Base-by-base conservation (phyloP, 2,888 invertebrate species). In the Andrena hattorfiana region DNA sequence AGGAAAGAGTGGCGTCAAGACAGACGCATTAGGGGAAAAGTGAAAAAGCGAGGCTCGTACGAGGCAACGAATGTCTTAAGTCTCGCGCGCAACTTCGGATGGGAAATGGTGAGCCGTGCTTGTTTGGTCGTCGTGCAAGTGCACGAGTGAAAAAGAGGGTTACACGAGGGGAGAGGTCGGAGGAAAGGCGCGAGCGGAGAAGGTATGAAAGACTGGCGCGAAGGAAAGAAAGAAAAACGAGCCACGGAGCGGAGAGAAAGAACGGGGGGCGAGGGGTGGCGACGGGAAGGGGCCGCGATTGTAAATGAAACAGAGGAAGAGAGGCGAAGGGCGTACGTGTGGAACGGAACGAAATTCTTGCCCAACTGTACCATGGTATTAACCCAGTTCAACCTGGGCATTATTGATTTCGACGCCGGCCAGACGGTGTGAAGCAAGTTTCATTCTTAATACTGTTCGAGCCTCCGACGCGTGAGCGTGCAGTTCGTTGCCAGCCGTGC, bases 361-460 rank as follows among this genome's bases (percentile, higher is more conserved):
- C 62, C 80, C 81, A 84, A 83, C 67, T 69, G 85, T 84, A 63
- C 72, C 88, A 71, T 74, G 77, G 87, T 88, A 84, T 87, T 88
- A 87, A 87, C 87, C 86, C 86, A 86, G 86, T 87, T 88, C 74
- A 83, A 78, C 74, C 69, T 63, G 62, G 77, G 76, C 80, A 74
- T 81, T 87, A 87, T 87, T 84, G 87, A 87, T 87, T 88, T 84
- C 86, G 78, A 62, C 76, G 88, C 66, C 69, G 68, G 76, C 68
- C 83, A 84, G 81, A 78, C 73, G 82, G 87, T 83, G 87, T 71
- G 85, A 87, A 88, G 77, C 62, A 87, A 88, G 87, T 87, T 84
- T 86, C 87, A 81, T 87, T 87, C 87, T 88, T 88, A 88, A 86
- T 82, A 88, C 86, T 86, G 84, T 83, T 82, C 81, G 60, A 77